Conservation (phyloP, 2,888 invertebrate species). For the Poecilobothrus nobilitatus region DNA sequence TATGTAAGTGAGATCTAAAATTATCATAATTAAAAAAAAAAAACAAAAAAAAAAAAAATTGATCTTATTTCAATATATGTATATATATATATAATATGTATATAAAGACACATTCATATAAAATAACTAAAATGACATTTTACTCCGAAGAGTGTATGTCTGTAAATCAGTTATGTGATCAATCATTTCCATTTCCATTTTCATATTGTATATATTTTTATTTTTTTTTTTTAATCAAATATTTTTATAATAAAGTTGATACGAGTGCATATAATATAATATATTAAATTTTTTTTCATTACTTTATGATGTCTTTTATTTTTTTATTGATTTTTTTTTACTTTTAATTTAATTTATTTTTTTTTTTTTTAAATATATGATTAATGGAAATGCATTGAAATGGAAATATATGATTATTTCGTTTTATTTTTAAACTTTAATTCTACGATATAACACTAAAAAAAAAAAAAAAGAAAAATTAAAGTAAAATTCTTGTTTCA, state of each 20-base stretch:
- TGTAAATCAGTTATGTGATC: constrained; percentile 4
- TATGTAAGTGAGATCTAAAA: background rate
- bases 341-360: no score
- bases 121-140: background rate
- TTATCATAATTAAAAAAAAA: background rate
- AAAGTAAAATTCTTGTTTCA: background rate
- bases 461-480: background rate
- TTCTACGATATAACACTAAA: background rate
- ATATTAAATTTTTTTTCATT: no score
- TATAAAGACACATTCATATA: background rate
- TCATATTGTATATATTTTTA: no score
- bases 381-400: constrained; percentile 6
- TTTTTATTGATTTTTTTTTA: no score
- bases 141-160: background rate
- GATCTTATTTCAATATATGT: background rate
- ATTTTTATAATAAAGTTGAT: no score
- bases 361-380: background rate
- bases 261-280: no score
- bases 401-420: constrained; percentile 1
- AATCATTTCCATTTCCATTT: background rate
- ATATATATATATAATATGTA: background rate
- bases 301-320: no score
- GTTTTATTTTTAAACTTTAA: background rate
- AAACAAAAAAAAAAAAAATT: background rate
- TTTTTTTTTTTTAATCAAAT: no score